Evolutionary conservation across 2,797 vertebrate species (phyloP).

Genomic region (Clangula hyemalis): DNA sequence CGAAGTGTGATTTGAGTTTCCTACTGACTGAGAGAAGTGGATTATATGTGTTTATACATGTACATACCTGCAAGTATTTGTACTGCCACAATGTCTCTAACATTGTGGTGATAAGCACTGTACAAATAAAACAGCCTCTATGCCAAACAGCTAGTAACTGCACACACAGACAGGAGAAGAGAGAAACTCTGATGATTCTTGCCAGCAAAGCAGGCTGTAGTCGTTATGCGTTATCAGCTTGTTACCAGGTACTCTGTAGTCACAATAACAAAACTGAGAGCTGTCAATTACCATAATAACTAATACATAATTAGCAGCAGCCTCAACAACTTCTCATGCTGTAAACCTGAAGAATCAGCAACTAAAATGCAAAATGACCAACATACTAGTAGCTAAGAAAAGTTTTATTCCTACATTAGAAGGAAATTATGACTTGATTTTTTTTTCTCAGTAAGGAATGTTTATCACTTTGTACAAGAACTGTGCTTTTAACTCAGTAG

Average conservation of each 20-base stretch:
- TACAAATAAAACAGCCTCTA: not conserved
- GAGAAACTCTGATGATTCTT: not conserved
- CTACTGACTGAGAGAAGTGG: not conserved
- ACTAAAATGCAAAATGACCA: conserved; percentile 13
- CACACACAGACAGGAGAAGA: not conserved
- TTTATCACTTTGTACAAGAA: not conserved
- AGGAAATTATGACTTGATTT: not conserved
- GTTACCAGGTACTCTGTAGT: not conserved
- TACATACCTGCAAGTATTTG: not conserved
- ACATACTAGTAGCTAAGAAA: not conserved
- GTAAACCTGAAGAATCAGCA: conserved; percentile 31
- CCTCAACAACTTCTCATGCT: not conserved
- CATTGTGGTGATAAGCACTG: not conserved
- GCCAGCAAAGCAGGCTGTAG: not conserved
- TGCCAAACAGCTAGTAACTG: not conserved
- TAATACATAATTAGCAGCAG: conserved; percentile 41
- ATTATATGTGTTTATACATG: rapidly evolving
- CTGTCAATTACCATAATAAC: conserved; percentile 15
- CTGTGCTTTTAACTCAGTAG: not conserved
- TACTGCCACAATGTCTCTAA: not conserved
- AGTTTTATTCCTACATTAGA: not conserved
- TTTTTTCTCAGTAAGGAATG: not conserved
- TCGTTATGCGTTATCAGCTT: not conserved
- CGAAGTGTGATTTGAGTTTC: not conserved
- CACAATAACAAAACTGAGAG: conserved; percentile 46